Percentiles rank a stretch among this genome's conserved stretches.
phyloP scores from a whole-genome alignment of 92 coral and sea anemone genomes.

The Porites cylindrica region DNA sequence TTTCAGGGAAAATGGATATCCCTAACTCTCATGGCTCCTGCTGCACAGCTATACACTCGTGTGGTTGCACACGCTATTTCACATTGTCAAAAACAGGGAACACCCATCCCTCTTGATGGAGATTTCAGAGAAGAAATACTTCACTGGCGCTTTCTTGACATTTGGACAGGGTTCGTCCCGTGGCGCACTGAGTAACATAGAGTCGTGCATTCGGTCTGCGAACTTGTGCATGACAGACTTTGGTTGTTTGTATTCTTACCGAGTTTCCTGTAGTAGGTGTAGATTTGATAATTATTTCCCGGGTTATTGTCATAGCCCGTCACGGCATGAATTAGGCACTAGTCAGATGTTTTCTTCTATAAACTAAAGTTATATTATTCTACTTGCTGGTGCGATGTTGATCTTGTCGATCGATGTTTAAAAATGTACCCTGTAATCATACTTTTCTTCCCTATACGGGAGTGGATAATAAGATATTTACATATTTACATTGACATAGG shows the following conservation, averaged over 20 bases:
- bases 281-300: not conserved
- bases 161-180: slow-evolving; percentile 44
- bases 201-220: not conserved
- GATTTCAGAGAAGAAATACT: slow-evolving; percentile 13
- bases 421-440: not conserved
- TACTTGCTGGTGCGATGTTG: not conserved
- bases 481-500: not conserved
- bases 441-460: not conserved
- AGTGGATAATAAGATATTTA: no score
- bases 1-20: slow-evolving; percentile 58
- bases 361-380: not conserved
- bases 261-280: no score
- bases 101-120: slow-evolving; percentile 20
- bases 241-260: no score
- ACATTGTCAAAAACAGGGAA: slow-evolving; percentile 25
- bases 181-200: slow-evolving; percentile 62
- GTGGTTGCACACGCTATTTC: slow-evolving; percentile 46
- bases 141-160: slow-evolving; percentile 59
- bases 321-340: not conserved
- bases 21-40: slow-evolving; percentile 52
- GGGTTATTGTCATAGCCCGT: not conserved
- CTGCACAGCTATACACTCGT: slow-evolving; percentile 51
- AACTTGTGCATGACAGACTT: no score
- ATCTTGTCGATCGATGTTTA: not conserved
- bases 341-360: not conserved